Evolutionary conservation across 2,797 vertebrate species (phyloP), one percentile per base, ranked within the genome.

Genomic region (Calcarius lapponicus): DNA sequence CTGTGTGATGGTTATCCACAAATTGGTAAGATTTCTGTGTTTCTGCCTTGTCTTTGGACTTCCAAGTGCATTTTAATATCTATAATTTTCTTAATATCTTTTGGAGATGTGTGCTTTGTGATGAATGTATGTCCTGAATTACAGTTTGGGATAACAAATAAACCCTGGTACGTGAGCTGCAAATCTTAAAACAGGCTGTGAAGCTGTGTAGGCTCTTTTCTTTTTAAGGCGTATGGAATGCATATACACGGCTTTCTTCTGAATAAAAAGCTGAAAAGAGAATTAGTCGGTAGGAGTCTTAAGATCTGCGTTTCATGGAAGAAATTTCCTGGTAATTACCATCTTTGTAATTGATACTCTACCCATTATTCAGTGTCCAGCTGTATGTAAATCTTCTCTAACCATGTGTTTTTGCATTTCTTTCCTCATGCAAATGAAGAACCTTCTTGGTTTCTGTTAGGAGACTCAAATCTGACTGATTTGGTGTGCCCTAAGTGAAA

Each of bases 311-410:
- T 54, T 86, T 95, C 53, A n/a, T 79, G 71, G 74, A 93, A 85
- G 53, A 76, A 84, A 69, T 56, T 62, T 72, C 40, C 43, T 50
- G 32, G 54, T 94, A 91, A 94, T 95, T 91, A 57, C 57, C 9
- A 7, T 67, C 60, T 88, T 80, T 82, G 73, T 96, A 88, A 80
- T 71, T 91, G 76, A 61, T 94, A n/a, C n/a, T 76, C 62, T 91
- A 31, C 58, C 70, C 9, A 6, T 47, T 66, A 80, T 67, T 93
- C 86, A 87, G 0, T 48, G 47, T 76, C 90, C 96, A 95, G 92
- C 91, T 95, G 93, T 95, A 97, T 95, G 93, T 81, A 97, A 96
- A 96, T 95, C 56, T 72, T 80, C 28, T 79, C 70, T 73, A 64
- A 71, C 50, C 60, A 53, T 28, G 7, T 61, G n/a, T 74, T 93